A percentile compares a stretch with the other conserved stretches of the same genome.
phyloP scores from a whole-genome alignment of 1,140 invertebrate genomes.

The Microplitis mediator region DNA sequence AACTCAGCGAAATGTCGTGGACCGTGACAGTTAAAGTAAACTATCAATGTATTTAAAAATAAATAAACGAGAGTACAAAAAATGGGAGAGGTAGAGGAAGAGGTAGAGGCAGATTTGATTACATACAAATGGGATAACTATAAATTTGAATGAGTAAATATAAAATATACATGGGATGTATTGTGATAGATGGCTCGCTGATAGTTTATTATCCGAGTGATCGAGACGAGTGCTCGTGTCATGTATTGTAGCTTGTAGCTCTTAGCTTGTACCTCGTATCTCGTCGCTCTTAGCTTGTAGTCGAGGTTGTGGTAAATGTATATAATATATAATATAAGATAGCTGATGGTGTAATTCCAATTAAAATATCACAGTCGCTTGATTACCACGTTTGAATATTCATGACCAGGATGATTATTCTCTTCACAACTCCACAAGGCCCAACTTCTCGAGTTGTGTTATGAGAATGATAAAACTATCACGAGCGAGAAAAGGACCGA shows the following conservation, averaged over 20 bases:
- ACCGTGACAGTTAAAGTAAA: not conserved
- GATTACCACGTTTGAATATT: conserved; percentile 2
- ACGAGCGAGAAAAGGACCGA: no score
- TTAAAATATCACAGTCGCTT: conserved; percentile 1
- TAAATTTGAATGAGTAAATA: not conserved
- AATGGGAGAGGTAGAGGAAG: no score
- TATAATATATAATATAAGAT: no score
- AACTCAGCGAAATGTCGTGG: not conserved
- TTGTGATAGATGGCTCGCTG: not conserved
- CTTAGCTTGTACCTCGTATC: not conserved
- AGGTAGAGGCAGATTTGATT: no score
- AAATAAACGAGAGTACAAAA: no score
- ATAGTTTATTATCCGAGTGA: not conserved
- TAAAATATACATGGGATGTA: not conserved
- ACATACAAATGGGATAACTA: no score
- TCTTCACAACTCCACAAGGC: not conserved
- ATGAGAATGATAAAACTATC: no score
- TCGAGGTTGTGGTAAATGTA: no score
- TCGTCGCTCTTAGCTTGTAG: no score
- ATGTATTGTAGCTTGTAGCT: not conserved
- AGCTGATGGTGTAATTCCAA: not conserved
- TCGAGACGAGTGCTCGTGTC: not conserved
- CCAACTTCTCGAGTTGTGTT: not conserved
- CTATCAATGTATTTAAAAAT: no score
- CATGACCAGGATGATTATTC: not conserved